A percentile compares a stretch with the other conserved stretches of the same genome.
Conservation (phyloP, 1,140 invertebrate genomes). For the Bactericera cockerelli region DNA sequence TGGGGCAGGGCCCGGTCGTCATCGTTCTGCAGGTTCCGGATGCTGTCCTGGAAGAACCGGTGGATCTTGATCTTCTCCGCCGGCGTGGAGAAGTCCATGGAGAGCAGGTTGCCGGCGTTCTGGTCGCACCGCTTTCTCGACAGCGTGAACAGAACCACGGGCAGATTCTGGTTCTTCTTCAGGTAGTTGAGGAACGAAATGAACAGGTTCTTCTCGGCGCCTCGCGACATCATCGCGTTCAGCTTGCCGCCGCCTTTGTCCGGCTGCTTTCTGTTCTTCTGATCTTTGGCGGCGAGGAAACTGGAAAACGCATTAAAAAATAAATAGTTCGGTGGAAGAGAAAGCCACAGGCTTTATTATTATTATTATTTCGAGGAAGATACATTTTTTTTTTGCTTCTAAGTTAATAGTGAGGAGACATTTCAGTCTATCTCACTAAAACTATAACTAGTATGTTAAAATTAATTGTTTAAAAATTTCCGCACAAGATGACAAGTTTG, state of each 20-base stretch:
- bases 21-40: slow-evolving; percentile 59
- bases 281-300: slow-evolving; percentile 7
- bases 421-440: no score
- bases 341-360: no score
- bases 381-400: no score
- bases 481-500: no score
- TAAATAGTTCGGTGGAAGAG: no score
- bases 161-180: slow-evolving; percentile 64
- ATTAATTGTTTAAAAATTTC: no score
- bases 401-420: no score
- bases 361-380: no score
- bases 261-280: slow-evolving; percentile 15
- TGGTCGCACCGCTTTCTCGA: slow-evolving; percentile 73
- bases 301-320: no score
- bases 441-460: no score
- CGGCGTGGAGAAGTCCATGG: slow-evolving; percentile 63
- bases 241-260: slow-evolving; percentile 11
- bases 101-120: slow-evolving; percentile 52
- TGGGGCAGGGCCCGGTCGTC: slow-evolving; percentile 79
- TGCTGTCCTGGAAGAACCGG: slow-evolving; percentile 66
- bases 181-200: slow-evolving; percentile 34
- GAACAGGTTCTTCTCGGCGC: slow-evolving; percentile 13
- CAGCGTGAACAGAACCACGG: slow-evolving; percentile 86
- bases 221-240: background rate
- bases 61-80: slow-evolving; percentile 70